Conservation (phyloP, 2,888 invertebrate species). For the Chrysolina americana region DNA sequence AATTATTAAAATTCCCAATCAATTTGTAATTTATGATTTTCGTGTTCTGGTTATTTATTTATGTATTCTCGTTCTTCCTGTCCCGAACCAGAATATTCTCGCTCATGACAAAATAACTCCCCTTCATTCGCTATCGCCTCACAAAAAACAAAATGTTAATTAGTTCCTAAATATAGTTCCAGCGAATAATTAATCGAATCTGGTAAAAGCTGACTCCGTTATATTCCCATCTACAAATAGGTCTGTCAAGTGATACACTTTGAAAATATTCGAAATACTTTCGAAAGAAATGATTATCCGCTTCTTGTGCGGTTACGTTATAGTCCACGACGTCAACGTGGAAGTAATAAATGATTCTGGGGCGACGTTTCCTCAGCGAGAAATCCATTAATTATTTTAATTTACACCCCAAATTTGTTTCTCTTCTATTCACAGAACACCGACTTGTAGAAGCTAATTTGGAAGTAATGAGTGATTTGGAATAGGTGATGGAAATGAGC, state of each 20-base stretch:
- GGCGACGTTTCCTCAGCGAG: conserved; percentile 3
- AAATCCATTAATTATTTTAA: conserved; percentile 21
- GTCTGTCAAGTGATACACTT: conserved; percentile 48
- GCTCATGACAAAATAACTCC: neutral
- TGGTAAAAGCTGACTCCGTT: conserved; percentile 29
- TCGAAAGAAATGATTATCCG: conserved; percentile 22
- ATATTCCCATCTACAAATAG: conserved; percentile 52
- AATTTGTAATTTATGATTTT: no score
- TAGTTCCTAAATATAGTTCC: conserved; percentile 27
- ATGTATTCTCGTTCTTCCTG: no score
- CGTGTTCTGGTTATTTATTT: no score
- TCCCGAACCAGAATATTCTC: no score
- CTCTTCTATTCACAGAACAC: conserved; percentile 7
- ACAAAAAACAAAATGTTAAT: conserved; percentile 24
- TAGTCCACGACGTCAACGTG: conserved; percentile 20
- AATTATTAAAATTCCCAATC: no score
- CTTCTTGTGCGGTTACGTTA: conserved; percentile 25
- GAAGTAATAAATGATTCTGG: conserved; percentile 22
- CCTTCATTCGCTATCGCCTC: neutral
- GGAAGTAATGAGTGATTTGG: conserved; percentile 14
- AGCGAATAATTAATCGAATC: conserved; percentile 19
- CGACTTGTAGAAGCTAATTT: conserved; percentile 10
- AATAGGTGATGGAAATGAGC: neutral
- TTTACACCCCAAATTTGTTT: conserved; percentile 24
- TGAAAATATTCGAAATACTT: conserved; percentile 20